These are phyloP conservation scores for Neuroterus valhalla DNA, from an alignment of 1,140 invertebrate genomes.

Conservation along the genomic window DNA sequence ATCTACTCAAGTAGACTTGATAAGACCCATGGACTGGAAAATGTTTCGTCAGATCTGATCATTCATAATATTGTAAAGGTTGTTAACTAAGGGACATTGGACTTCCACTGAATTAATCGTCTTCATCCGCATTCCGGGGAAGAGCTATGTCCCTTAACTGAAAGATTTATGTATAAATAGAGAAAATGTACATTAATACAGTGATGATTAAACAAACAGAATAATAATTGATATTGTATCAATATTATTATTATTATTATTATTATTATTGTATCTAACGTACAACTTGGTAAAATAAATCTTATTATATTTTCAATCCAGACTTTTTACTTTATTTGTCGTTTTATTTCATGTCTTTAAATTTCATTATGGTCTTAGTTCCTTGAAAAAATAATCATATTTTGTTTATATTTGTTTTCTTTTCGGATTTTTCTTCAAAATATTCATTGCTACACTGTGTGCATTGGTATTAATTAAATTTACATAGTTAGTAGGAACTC, in stretches of 20 bases:
- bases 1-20: neutral
- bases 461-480: too few species aligned
- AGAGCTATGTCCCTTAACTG: constrained; percentile 59
- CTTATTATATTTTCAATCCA: constrained; percentile 69
- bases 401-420: neutral
- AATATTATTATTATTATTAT: constrained; percentile 68
- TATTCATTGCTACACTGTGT: too few species aligned
- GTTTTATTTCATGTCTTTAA: constrained; percentile 44
- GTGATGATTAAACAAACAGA: constrained; percentile 63
- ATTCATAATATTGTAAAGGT: constrained; percentile 63
- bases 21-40: constrained; percentile 31
- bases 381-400: neutral
- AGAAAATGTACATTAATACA: constrained; percentile 68
- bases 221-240: constrained; percentile 68
- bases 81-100: constrained; percentile 64
- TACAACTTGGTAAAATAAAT: constrained; percentile 67
- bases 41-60: constrained; percentile 55
- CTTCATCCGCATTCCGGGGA: constrained; percentile 42
- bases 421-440: too few species aligned
- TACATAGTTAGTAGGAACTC: too few species aligned
- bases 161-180: constrained; percentile 70
- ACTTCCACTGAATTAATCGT: constrained; percentile 41
- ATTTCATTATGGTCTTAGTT: constrained; percentile 39
- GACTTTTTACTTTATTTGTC: neutral
- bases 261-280: constrained; percentile 68